phyloP scores from a whole-genome alignment of 1,140 invertebrate genomes.

The Megathymus violae region DNA sequence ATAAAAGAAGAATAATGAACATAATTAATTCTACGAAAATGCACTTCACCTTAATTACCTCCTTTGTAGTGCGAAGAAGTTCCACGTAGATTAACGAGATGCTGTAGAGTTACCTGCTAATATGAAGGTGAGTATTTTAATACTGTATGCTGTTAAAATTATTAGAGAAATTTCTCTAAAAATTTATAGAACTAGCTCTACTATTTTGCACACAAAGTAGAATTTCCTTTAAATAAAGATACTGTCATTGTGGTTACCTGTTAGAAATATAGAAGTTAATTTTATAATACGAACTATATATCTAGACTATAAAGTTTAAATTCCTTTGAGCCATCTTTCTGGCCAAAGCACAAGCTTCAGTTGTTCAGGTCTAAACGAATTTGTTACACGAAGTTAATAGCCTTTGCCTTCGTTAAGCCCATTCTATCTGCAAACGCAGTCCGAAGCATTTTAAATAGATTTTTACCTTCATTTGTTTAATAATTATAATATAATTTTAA shows the following conservation, averaged over 20 bases:
- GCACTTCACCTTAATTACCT: no score
- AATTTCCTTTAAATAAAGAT: background rate
- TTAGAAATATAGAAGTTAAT: background rate
- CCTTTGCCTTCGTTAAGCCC: constrained; percentile 4
- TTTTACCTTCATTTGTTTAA: no score
- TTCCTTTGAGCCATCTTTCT: background rate
- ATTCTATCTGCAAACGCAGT: background rate
- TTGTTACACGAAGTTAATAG: constrained; percentile 13
- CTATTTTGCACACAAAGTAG: background rate
- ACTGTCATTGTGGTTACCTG: background rate
- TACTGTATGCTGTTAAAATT: no score
- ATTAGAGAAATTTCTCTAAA: no score
- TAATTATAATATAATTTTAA: no score
- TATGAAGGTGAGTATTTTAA: no score
- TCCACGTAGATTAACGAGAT: no score
- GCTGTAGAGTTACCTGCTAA: no score
- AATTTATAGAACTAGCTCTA: background rate
- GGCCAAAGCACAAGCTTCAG: background rate
- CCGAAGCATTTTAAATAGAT: background rate
- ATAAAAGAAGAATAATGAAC: no score
- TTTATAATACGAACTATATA: background rate
- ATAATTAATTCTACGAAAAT: no score
- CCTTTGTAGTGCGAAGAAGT: no score
- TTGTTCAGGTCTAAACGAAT: constrained; percentile 14
- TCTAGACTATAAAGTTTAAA: background rate